A percentile compares a stretch with the other conserved stretches of the same genome.
Evolutionary conservation across 2,888 invertebrate species (phyloP).

Genomic region (Eurytoma adleriae): DNA sequence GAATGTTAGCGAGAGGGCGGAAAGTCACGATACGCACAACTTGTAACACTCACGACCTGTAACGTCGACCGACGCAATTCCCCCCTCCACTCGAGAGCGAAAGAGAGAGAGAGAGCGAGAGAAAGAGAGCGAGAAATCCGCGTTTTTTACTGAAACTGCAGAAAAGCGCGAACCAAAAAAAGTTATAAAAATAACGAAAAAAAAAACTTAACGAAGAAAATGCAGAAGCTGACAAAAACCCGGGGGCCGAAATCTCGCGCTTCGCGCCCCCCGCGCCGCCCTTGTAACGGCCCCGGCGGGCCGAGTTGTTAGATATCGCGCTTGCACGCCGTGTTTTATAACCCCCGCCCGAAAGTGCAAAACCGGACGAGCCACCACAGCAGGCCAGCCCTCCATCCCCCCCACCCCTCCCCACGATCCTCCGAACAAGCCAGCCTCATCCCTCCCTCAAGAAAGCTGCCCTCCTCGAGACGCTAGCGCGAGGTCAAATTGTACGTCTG

Average conservation of each 20-base stretch:
- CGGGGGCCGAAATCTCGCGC: constrained; percentile 8
- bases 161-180: constrained; percentile 34
- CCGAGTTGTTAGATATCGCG: constrained; percentile 46
- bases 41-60: constrained; percentile 47
- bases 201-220: constrained; percentile 2
- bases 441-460: constrained; percentile 4
- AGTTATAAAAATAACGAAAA: constrained; percentile 1
- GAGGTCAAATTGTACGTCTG: constrained; percentile 10
- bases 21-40: constrained; percentile 55
- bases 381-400: not conserved
- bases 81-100: constrained; percentile 1
- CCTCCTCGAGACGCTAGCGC: constrained; percentile 28
- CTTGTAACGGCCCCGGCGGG: constrained; percentile 14
- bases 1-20: constrained; percentile 15
- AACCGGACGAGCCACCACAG: too few species aligned
- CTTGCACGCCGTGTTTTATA: constrained; percentile 43
- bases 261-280: constrained; percentile 2
- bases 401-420: not conserved
- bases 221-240: not conserved
- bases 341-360: constrained; percentile 2
- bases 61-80: constrained; percentile 34
- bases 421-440: not conserved
- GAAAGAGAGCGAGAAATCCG: not conserved
- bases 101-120: too few species aligned
- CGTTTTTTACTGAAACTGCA: constrained; percentile 43